A percentile compares a stretch with the other conserved stretches of the same genome.
Conservation (phyloP, 2,888 invertebrate genomes). For the Rambutsinella grinnellia region DNA sequence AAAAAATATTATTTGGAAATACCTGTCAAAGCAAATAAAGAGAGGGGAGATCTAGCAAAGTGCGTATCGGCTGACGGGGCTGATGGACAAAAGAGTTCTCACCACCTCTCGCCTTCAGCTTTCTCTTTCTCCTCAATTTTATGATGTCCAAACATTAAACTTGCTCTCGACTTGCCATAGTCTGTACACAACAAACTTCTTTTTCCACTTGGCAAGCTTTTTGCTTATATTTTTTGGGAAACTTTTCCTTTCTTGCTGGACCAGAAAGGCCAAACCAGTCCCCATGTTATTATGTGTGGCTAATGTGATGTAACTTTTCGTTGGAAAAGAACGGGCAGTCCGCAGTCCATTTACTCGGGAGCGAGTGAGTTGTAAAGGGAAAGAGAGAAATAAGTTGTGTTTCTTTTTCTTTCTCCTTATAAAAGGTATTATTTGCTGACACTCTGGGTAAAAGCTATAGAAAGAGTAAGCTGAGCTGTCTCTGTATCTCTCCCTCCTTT, state of each 20-base stretch:
- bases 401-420: slow-evolving; percentile 1
- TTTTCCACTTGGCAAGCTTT: slow-evolving; percentile 21
- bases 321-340: background rate
- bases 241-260: slow-evolving; percentile 2
- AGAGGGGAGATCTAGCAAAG: background rate
- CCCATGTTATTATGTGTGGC: too few species aligned
- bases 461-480: slow-evolving; percentile 3
- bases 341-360: background rate
- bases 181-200: background rate
- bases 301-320: too few species aligned
- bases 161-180: background rate
- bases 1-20: background rate
- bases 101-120: too few species aligned
- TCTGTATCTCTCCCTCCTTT: too few species aligned
- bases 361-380: background rate
- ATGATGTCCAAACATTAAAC: too few species aligned
- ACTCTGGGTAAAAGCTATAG: background rate
- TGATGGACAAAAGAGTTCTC: too few species aligned
- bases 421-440: slow-evolving; percentile 1
- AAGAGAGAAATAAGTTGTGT: slow-evolving; percentile 4
- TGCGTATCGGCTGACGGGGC: too few species aligned
- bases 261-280: too few species aligned
- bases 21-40: background rate
- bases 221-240: background rate
- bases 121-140: too few species aligned